Evolutionary conservation across 1,140 invertebrate species (phyloP).

Genomic region (Mesaphorura yosii): DNA sequence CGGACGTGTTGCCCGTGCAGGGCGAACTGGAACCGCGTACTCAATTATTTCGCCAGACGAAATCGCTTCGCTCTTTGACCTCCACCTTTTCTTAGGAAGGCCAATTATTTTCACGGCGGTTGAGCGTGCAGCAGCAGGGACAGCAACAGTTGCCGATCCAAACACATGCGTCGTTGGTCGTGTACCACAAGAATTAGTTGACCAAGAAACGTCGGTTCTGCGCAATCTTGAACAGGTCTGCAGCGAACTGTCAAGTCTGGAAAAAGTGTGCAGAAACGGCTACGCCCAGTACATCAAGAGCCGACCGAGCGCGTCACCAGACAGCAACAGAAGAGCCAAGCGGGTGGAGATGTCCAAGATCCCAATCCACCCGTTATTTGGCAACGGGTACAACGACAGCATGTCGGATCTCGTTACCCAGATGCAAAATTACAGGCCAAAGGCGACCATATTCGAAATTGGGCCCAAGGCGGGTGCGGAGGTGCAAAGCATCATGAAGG

Average conservation of each 20-base stretch:
- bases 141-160: no score
- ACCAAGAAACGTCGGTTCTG: conserved; percentile 64
- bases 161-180: conserved; percentile 65
- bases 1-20: conserved; percentile 91
- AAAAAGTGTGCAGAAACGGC: conserved; percentile 69
- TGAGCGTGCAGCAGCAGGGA: conserved; percentile 5
- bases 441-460: conserved; percentile 89
- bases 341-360: conserved; percentile 42
- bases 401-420: conserved; percentile 36
- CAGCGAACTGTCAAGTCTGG: conserved; percentile 64
- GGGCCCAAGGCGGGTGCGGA: conserved; percentile 64
- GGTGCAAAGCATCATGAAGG: conserved; percentile 58
- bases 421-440: conserved; percentile 73
- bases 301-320: conserved; percentile 69
- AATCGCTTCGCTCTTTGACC: conserved; percentile 78
- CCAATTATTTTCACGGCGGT: conserved; percentile 46
- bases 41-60: conserved; percentile 83
- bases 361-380: conserved; percentile 49
- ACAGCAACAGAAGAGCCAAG: conserved; percentile 78
- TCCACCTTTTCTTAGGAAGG: conserved; percentile 84
- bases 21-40: conserved; percentile 74
- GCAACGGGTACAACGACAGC: conserved; percentile 14
- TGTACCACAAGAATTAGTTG: conserved; percentile 67
- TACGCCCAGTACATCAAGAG: conserved; percentile 82
- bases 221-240: conserved; percentile 56